Conservation (phyloP, 2,888 invertebrate species). For the Apamea crenata region DNA sequence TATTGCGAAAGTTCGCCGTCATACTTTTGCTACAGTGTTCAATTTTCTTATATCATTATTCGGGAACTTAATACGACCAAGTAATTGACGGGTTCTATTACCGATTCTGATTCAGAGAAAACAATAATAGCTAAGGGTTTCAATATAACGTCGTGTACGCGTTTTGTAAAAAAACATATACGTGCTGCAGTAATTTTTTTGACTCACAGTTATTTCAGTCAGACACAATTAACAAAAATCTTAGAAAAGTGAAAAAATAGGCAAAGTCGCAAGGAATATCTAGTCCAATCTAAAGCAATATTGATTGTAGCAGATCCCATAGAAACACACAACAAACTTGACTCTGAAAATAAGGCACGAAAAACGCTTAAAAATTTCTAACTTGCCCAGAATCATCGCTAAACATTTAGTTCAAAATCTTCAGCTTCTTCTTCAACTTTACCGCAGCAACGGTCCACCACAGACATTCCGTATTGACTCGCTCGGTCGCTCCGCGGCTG, state of each 20-base stretch:
- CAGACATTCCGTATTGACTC: conserved; percentile 78
- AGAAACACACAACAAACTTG: neutral
- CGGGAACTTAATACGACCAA: neutral
- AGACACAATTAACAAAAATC: neutral
- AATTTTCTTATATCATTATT: neutral
- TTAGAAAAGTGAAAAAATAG: neutral
- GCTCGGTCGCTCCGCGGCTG: conserved; percentile 72
- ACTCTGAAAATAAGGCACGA: neutral
- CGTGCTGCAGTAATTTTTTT: neutral
- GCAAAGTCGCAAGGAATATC: neutral
- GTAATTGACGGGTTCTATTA: neutral
- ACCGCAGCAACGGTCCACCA: conserved; percentile 79
- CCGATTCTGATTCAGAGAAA: neutral
- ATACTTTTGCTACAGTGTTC: neutral
- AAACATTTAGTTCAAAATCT: conserved; percentile 6
- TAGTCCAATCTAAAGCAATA: neutral
- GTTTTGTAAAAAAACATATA: neutral
- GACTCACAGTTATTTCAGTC: neutral
- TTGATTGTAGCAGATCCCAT: neutral
- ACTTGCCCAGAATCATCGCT: neutral
- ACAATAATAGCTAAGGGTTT: neutral
- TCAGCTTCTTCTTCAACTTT: conserved; percentile 14
- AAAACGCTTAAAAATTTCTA: neutral
- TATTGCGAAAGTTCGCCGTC: neutral
- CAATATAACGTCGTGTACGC: neutral